Evolutionary conservation across 2,113 vertebrate species (phyloP).

Genomic region (Tonatia bakeri): DNA sequence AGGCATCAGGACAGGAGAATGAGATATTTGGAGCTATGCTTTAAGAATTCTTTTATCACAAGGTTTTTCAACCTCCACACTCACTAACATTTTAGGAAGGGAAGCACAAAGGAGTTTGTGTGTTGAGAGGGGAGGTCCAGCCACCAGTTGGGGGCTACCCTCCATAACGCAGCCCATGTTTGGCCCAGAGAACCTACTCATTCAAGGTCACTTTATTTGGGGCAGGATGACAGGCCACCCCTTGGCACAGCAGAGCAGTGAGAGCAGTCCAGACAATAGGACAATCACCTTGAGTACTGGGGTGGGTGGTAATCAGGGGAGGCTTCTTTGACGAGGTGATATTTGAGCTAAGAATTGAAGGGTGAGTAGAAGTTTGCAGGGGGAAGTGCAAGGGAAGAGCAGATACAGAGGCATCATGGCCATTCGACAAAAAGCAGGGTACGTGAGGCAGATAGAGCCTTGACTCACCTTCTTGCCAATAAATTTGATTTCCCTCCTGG

Average conservation of each 20-base stretch:
- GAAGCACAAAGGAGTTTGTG: no score
- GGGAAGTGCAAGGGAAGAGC: not conserved
- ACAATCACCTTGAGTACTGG: not conserved
- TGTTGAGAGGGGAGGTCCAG: not conserved
- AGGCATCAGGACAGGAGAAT: not conserved
- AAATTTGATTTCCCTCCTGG: not conserved
- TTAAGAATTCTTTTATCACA: not conserved
- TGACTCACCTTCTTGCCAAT: not conserved
- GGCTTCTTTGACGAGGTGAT: not conserved
- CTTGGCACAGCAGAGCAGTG: not conserved
- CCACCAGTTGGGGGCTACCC: not conserved
- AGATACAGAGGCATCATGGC: not conserved
- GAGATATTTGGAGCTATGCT: not conserved
- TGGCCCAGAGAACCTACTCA: not conserved
- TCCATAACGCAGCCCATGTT: not conserved
- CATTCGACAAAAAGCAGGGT: not conserved
- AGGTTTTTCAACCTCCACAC: not conserved
- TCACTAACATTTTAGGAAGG: not conserved
- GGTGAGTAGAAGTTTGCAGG: not conserved
- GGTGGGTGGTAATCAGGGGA: not conserved
- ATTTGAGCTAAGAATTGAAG: not conserved
- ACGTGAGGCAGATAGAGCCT: not conserved
- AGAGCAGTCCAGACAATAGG: not conserved
- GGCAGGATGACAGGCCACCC: not conserved
- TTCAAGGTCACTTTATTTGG: not conserved